A percentile compares a stretch with the other conserved stretches of the same genome.
Evolutionary conservation across 2,797 vertebrate genomes (phyloP).

Genomic region (Amniataba percoides): DNA sequence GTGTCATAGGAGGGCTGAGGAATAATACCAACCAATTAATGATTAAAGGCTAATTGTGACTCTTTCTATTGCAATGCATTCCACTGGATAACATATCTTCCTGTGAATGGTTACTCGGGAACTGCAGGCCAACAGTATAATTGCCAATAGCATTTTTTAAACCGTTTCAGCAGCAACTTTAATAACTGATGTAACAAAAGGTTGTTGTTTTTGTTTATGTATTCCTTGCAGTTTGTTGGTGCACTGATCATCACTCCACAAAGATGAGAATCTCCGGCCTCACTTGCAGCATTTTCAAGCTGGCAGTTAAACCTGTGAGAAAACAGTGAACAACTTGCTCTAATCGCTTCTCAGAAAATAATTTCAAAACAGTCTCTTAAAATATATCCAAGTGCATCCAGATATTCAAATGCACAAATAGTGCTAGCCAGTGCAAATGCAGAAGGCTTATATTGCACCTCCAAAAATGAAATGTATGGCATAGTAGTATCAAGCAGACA

Average conservation of each 20-base stretch:
- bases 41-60: slow-evolving; percentile 10
- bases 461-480: neutral
- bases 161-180: slow-evolving; percentile 16
- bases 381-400: slow-evolving; percentile 12
- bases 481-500: neutral
- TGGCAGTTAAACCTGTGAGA: neutral
- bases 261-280: neutral
- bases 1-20: slow-evolving; percentile 12
- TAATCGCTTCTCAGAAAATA: neutral
- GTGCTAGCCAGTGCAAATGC: neutral
- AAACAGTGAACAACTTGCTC: neutral
- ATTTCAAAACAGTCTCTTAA: neutral
- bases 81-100: neutral
- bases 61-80: neutral
- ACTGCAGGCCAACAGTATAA: neutral
- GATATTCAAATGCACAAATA: neutral
- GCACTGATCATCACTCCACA: neutral
- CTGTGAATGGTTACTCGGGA: neutral
- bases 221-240: neutral
- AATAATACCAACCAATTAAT: slow-evolving; percentile 6
- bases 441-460: neutral
- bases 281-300: slow-evolving; percentile 1
- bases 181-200: slow-evolving; percentile 10
- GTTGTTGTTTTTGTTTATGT: neutral
- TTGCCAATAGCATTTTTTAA: neutral